A percentile compares a stretch with the other conserved stretches of the same genome.
phyloP scores from a whole-genome alignment of 1,140 invertebrate genomes.

The Condylostylus longicornis region DNA sequence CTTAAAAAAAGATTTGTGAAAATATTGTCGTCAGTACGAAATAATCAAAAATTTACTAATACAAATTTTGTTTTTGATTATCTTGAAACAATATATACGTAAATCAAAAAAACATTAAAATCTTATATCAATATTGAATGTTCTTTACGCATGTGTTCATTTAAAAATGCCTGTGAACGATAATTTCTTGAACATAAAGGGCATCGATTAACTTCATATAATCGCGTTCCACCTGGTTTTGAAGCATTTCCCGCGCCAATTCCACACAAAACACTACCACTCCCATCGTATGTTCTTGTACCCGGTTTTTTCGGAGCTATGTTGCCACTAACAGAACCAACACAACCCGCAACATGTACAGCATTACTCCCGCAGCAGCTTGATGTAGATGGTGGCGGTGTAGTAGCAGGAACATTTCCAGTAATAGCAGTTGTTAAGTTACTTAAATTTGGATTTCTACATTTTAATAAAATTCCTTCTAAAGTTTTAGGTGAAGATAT shows the following conservation, averaged over 20 bases:
- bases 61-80: too few relatives aligned
- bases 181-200: conserved; percentile 25
- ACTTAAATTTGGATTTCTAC: too few relatives aligned
- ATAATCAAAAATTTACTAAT: too few relatives aligned
- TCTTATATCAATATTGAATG: conserved; percentile 27
- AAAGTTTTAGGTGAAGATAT: conserved; percentile 24
- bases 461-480: conserved; percentile 19
- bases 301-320: background rate
- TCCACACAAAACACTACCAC: too few relatives aligned
- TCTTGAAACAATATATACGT: too few relatives aligned
- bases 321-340: background rate
- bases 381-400: background rate
- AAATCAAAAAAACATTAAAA: background rate
- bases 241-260: too few relatives aligned
- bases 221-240: too few relatives aligned
- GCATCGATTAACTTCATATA: conserved; percentile 28
- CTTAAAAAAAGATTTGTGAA: background rate
- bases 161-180: conserved; percentile 27
- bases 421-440: too few relatives aligned
- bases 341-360: background rate
- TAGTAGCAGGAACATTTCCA: too few relatives aligned
- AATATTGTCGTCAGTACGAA: background rate
- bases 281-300: background rate
- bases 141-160: conserved; percentile 31
- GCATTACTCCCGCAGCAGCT: background rate